phyloP scores from a whole-genome alignment of 1,140 invertebrate genomes.

The Marisa cornuarietis region DNA sequence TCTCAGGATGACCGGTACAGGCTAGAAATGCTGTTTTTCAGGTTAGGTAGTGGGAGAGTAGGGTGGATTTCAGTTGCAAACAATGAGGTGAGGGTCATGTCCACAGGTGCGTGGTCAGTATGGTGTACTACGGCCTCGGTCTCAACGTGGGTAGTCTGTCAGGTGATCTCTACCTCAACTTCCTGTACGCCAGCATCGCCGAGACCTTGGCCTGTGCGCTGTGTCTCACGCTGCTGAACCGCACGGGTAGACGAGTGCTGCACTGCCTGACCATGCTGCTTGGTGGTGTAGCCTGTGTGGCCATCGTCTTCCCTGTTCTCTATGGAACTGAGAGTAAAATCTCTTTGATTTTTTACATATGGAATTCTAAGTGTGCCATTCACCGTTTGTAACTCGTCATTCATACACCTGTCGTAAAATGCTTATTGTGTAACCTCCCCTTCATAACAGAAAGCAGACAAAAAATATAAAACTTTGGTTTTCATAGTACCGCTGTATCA shows the following conservation, averaged over 20 bases:
- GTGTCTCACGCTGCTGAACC: constrained; percentile 44
- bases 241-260: constrained; percentile 45
- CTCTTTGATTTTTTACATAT: no score
- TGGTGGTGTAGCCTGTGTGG: constrained; percentile 48
- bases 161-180: constrained; percentile 61
- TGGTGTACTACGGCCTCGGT: constrained; percentile 69
- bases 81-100: background rate
- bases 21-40: no score
- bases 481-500: no score
- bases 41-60: no score
- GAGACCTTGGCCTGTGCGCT: constrained; percentile 75
- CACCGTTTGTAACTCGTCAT: no score
- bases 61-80: background rate
- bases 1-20: background rate
- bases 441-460: no score
- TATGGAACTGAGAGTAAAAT: constrained; percentile 41
- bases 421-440: no score
- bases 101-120: constrained; percentile 48
- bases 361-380: no score
- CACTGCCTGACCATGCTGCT: constrained; percentile 50
- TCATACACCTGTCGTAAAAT: no score
- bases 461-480: no score
- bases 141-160: constrained; percentile 54
- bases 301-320: constrained; percentile 48
- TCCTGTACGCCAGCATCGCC: constrained; percentile 71